Evolutionary conservation across 2,888 invertebrate genomes (phyloP).

Genomic region (Drosophila formosana): DNA sequence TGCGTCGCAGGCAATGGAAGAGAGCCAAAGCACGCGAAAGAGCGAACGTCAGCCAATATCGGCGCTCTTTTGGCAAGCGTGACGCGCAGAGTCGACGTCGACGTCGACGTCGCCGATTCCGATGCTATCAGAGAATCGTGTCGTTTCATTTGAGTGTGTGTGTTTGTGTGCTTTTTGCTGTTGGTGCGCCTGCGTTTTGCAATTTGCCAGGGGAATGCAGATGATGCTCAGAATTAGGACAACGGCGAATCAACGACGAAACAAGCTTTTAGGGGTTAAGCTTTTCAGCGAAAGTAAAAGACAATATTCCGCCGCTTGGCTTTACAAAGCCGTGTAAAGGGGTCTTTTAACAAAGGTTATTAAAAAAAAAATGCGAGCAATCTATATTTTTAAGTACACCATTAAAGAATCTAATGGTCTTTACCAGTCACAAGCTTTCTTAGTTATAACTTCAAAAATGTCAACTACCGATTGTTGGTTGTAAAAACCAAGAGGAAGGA

Average conservation of each 20-base stretch:
- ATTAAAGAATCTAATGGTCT: too few species aligned
- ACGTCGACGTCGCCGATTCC: not conserved
- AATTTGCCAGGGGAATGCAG: not conserved
- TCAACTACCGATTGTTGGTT: too few species aligned
- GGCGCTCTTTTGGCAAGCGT: constrained; percentile 29
- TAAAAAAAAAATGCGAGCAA: too few species aligned
- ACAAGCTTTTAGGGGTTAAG: not conserved
- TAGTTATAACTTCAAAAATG: too few species aligned
- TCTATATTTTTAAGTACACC: too few species aligned
- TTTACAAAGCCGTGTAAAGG: too few species aligned
- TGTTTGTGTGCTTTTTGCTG: constrained; percentile 11
- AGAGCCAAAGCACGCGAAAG: constrained; percentile 22
- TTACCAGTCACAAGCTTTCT: too few species aligned
- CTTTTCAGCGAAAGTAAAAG: not conserved
- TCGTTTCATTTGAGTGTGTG: not conserved
- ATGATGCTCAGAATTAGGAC: constrained; percentile 21
- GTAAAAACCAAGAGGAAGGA: too few species aligned
- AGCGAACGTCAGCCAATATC: constrained; percentile 20
- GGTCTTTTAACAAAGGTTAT: too few species aligned
- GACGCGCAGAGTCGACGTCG: constrained; percentile 32
- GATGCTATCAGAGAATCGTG: constrained; percentile 33
- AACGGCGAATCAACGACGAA: constrained; percentile 9
- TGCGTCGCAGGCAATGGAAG: constrained; percentile 70
- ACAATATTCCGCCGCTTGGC: too few species aligned
- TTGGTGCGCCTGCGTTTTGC: constrained; percentile 52